phyloP scores from a whole-genome alignment of 2,888 invertebrate genomes.

The Tipula helvola region DNA sequence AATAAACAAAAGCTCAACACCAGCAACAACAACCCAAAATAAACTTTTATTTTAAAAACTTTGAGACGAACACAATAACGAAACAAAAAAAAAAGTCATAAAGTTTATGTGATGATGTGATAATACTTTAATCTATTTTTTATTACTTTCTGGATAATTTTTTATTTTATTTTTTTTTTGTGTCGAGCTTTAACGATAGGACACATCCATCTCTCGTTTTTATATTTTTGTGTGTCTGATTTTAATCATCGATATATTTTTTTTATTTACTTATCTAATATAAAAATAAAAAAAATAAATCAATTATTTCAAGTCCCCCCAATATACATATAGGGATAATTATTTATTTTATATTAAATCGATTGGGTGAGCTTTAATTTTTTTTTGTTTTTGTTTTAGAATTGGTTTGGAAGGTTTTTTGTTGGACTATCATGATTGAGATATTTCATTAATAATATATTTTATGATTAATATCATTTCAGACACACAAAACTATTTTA shows the following conservation, averaged over 20 bases:
- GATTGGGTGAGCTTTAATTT: not conserved
- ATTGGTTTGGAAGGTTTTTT: not conserved
- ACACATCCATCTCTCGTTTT: not conserved
- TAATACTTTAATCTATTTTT: not conserved
- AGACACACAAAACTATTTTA: not conserved
- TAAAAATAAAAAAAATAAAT: not conserved
- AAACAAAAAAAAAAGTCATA: not conserved
- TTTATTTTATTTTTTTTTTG: not conserved
- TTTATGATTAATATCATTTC: not conserved
- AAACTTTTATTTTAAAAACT: not conserved
- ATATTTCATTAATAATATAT: not conserved
- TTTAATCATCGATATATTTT: not conserved
- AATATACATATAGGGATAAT: not conserved
- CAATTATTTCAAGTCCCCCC: not conserved
- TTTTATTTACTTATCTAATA: not conserved
- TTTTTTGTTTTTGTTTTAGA: not conserved
- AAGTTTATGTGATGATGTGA: not conserved
- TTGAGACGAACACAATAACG: not conserved
- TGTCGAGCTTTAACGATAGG: not conserved
- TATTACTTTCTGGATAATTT: not conserved
- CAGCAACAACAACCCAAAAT: no score
- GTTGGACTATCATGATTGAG: not conserved
- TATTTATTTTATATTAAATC: not conserved
- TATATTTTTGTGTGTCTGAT: not conserved
- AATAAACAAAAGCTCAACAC: no score